Evolutionary conservation across 2,797 vertebrate species (phyloP), one percentile per base, ranked within the genome.

Genomic region (Aulostomus chinensis): DNA sequence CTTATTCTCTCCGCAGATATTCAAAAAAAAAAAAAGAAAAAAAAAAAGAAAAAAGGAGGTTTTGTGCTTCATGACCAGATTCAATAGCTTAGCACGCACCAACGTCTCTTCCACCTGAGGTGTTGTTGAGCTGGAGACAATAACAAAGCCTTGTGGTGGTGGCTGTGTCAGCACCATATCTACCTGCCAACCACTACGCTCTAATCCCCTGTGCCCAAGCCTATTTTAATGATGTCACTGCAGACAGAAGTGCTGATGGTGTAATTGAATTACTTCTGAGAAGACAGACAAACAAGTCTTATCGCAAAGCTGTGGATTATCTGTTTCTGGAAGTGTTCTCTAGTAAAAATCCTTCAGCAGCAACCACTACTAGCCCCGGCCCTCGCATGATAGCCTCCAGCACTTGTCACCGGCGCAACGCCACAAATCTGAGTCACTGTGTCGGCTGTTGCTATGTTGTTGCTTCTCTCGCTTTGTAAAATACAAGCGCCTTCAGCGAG

Each of bases 221-320:
- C 58, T 60, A 34, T 53, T 77, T 75, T 77, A 73, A 73, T 85
- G 74, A 81, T 71, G 76, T 78, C 77, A 74, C 50, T 22, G 39
- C 48, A 68, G 40, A 45, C 51, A 73, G 24, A 51, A 73, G 53
- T 72, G 68, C 63, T 78, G 75, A 79, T 75, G 65, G 4, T 53
- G 16, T 84, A 73, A 84, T 74, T 75, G 12, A 77, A 83, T 72
- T 71, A 70, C 60, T 56, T 63, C 45, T 20, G 21, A 63, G 57
- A 51, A 46, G 32, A 28, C 56, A 65, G 20, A 68, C 30, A 77
- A 64, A 79, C 55, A 71, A 77, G 46, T 56, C 21, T 2, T 42
- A 39, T 11, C 37, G 22, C 22, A 18, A 31, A 1, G 0, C 4
- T 0, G 2, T 2, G 17, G 63, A 67, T 79, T 48, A 69, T 43